These are phyloP conservation scores for Paguma larvata DNA, from an alignment of 2,797 vertebrate genomes.

Conservation along the genomic window DNA sequence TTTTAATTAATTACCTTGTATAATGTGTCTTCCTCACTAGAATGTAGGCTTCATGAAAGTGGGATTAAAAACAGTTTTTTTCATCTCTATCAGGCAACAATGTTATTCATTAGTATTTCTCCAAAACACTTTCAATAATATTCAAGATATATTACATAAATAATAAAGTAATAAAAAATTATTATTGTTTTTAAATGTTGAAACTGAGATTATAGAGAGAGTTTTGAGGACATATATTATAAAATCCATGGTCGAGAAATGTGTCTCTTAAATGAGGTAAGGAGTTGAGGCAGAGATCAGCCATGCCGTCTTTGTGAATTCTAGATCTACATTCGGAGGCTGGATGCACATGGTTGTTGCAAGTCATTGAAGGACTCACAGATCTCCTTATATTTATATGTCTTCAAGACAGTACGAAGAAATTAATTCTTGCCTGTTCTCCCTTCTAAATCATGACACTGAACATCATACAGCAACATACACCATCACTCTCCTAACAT, in stretches of 20 bases:
- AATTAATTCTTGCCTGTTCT: neutral
- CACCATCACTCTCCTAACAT: neutral
- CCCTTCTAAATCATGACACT: neutral
- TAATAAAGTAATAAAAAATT: neutral
- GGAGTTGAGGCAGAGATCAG: neutral
- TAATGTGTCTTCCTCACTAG: neutral
- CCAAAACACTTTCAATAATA: neutral
- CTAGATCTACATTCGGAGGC: neutral
- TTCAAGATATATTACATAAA: slow-evolving; percentile 21
- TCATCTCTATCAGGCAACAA: neutral
- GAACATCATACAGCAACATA: neutral
- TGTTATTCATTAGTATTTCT: neutral
- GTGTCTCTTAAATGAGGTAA: neutral
- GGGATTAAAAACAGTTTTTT: neutral
- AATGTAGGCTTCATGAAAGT: neutral
- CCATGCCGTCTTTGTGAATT: neutral
- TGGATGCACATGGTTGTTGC: neutral
- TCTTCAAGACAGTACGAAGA: neutral
- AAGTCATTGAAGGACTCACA: neutral
- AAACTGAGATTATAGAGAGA: neutral
- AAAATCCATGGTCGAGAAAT: neutral
- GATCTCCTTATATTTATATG: neutral
- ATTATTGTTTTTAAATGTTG: neutral
- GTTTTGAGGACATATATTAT: neutral
- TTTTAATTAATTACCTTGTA: neutral